Evolutionary conservation across 2,797 vertebrate species (phyloP), one percentile per base, ranked within the genome.

Genomic region (Brachyalestes nurse): DNA sequence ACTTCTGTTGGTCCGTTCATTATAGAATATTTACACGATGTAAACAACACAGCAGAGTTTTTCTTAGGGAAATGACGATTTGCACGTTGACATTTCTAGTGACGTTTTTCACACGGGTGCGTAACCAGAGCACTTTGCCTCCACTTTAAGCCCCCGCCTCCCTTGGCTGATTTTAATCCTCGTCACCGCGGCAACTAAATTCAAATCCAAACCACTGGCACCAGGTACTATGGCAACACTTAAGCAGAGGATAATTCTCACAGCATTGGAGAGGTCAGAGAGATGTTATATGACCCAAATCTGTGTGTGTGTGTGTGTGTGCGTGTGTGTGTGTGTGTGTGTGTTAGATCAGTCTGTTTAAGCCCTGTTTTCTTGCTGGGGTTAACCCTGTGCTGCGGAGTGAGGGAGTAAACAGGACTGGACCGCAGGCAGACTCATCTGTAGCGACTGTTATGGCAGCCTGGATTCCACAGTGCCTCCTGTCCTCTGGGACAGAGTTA

Each of bases 151-250:
- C 69, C 17, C 66, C 58, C 51, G 19, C 53, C 60, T 34, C 75
- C 67, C 53, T 49, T 16, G 57, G 21, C 76, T 82, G 61, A 84
- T 86, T 86, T 82, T 72, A 82, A 84, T 82, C 73, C 78, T 72
- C 14, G 61, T 87, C 82, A 51, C 81, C 75, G 69, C 71, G 65
- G 82, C 88, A 83, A 86, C 85, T 84, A 82, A 65, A 88, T 88
- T 88, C 75, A 85, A 90, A 88, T 88, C 84, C 79, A 86, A 81
- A 84, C 87, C 83, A 86, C 82, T 83, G 81, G 87, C 84, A 77
- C 45, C 21, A 82, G 88, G 80, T 86, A 76, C 80, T 72, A 38
- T 42, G 76, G 58, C 87, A 90, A 91, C 90, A 86, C 83, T 84
- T 82, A n/a, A 71, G 65, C 64, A 47, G 40, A 9, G 71, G 75